Evolutionary conservation across 2,888 invertebrate genomes (phyloP), one percentile per base, ranked within the genome.

Genomic region (Slavum lentiscoides): DNA sequence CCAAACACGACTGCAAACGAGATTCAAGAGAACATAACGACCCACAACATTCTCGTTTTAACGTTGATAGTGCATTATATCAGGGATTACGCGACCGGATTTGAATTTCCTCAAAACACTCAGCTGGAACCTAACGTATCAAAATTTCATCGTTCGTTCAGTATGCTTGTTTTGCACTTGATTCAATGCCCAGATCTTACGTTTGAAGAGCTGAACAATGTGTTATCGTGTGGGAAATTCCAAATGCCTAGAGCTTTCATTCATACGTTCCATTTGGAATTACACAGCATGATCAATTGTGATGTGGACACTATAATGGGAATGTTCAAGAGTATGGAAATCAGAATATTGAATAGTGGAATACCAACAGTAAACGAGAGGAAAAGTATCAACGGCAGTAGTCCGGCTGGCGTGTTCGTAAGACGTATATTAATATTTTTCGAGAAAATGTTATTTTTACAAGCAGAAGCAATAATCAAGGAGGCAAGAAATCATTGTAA

Each of bases 381-480:
- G 9, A 73, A 84, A 37, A 83, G 84, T 53, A 83, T 86, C 64
- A 85, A 85, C 83, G 85, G 85, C 83, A 86, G 86, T 84, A 86
- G 86, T 80, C 85, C 90, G 87, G 85, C 89, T 89, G 96, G 96
- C 53, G 88, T 94, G 83, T 96, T 94, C 86, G 89, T 96, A 83
- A 89, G 96, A 83, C 89, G 95, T 85, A 92, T 95, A 86, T 90
- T 93, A 83, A 88, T 96, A 1, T 91, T 93, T 83, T 91, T 96
- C 85, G 94, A 95, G 85, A 93, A 93, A 86, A 88, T 96, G 83
- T 91, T 93, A 21, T 96, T 96, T 87, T 92, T 93, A 59, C 93
- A 94, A 88, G 91, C 94, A 82, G 88, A 95, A 84, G 80, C 80
- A 11, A 62, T 72, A 9, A 72, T 80, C 55, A 80, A 80, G 17